phyloP scores from a whole-genome alignment of 2,113 vertebrate species.

The human region GRCh38 chr11:35927501-35928000 shows the following conservation, averaged over 20 bases:
- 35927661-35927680: constrained; percentile 53
- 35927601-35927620: constrained; percentile 49
- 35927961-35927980: neutral
- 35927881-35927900: neutral
- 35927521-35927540: constrained; percentile 71
- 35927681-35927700: constrained; percentile 13
- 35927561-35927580: constrained; percentile 35
- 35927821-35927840: fast-evolving
- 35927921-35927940: neutral
- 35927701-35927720: neutral
- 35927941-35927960: neutral
- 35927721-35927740: neutral
- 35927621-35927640: constrained; percentile 29
- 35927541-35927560: constrained; percentile 62
- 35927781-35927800: neutral
- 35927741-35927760: neutral
- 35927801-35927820: neutral
- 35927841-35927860: fast-evolving
- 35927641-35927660: constrained; percentile 65
- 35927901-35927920: neutral
- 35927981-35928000: neutral
- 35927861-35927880: neutral
- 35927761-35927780: too few species aligned
- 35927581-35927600: neutral
- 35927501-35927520: constrained; percentile 73